These are phyloP conservation scores for Platanista minor DNA, from an alignment of 2,113 vertebrate species.

Conservation along the genomic window DNA sequence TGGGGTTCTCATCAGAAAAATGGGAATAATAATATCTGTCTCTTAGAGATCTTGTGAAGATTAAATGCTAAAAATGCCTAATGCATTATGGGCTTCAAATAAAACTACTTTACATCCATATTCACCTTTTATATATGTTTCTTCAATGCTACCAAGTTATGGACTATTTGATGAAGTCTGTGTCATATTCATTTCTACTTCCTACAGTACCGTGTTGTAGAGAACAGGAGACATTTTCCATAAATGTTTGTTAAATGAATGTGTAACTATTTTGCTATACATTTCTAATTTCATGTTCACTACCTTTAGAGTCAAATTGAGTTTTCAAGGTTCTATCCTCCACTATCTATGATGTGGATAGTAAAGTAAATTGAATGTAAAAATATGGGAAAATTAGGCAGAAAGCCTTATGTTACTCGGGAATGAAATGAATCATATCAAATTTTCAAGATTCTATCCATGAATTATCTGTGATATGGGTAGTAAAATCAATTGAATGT, in stretches of 20 bases:
- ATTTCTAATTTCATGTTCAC: constrained; percentile 45
- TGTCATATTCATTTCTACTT: neutral
- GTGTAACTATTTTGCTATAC: neutral
- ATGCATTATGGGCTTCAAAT: neutral
- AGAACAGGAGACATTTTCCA: neutral
- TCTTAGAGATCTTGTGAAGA: neutral
- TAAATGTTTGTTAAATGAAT: constrained; percentile 54
- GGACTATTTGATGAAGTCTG: rapidly evolving
- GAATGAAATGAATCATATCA: constrained; percentile 72
- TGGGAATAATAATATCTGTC: neutral
- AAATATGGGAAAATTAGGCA: constrained; percentile 67
- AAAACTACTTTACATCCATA: neutral
- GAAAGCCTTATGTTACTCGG: constrained; percentile 51
- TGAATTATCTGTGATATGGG: constrained; percentile 61
- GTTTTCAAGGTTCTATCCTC: constrained; percentile 42
- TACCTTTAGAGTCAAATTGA: constrained; percentile 57
- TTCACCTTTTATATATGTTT: neutral
- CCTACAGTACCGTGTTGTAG: too few species aligned
- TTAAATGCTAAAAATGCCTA: neutral
- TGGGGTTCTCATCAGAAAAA: neutral
- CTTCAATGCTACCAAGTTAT: neutral
- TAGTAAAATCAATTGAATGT: constrained; percentile 74
- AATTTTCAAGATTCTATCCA: constrained; percentile 55
- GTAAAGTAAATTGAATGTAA: constrained; percentile 72
- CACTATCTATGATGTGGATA: neutral